These are phyloP conservation scores for Podotricha telesiphe DNA, from an alignment of 2,888 invertebrate genomes.

Conservation along the genomic window DNA sequence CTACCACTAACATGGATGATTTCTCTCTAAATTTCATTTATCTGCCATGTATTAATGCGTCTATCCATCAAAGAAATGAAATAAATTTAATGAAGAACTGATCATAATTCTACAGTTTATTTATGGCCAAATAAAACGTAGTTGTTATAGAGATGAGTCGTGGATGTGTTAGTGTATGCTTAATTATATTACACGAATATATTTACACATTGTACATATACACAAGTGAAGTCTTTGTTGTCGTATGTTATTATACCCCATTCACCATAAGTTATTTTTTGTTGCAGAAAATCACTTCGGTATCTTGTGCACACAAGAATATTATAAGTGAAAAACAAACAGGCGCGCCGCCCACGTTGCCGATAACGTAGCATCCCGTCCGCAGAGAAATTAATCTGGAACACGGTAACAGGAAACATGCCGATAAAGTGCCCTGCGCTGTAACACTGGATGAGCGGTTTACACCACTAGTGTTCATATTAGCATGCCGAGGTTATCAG, in stretches of 20 bases:
- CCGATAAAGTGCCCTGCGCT: slow-evolving; percentile 59
- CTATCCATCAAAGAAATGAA: background rate
- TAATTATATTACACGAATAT: background rate
- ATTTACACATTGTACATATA: slow-evolving; percentile 3
- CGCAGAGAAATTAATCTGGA: slow-evolving; percentile 77
- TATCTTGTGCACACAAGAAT: slow-evolving; percentile 78
- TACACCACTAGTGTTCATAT: slow-evolving; percentile 20
- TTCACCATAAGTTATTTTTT: slow-evolving; percentile 59
- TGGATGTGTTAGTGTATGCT: background rate
- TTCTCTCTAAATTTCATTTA: too few relatives aligned
- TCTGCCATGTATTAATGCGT: too few relatives aligned
- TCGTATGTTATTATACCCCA: slow-evolving; percentile 52
- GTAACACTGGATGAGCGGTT: slow-evolving; percentile 51
- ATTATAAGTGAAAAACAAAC: slow-evolving; percentile 74
- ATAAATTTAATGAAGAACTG: background rate
- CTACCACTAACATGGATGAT: too few relatives aligned
- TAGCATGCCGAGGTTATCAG: slow-evolving; percentile 75
- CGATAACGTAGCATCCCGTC: slow-evolving; percentile 75
- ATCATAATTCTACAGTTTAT: background rate
- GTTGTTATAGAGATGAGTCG: background rate
- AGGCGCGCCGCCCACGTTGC: slow-evolving; percentile 70
- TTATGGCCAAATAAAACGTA: background rate
- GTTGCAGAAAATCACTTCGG: slow-evolving; percentile 78
- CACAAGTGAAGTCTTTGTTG: slow-evolving; percentile 40
- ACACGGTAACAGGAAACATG: slow-evolving; percentile 74